Percentiles rank a stretch among this genome's conserved stretches.
Evolutionary conservation across 2,888 invertebrate species (phyloP).

Genomic region (Timandra comae): DNA sequence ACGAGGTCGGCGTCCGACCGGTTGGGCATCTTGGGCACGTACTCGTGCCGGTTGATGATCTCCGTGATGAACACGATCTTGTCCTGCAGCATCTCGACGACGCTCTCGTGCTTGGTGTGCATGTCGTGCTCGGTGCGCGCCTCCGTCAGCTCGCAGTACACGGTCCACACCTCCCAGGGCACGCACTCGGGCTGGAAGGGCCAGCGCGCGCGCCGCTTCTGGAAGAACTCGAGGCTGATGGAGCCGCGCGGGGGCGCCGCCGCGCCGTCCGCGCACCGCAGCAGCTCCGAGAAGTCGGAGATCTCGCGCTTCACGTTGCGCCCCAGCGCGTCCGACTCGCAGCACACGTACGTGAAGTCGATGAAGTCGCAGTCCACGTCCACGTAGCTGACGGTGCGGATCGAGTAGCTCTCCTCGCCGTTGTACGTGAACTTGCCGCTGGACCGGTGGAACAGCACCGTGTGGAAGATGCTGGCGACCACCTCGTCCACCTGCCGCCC

Average conservation of each 20-base stretch:
- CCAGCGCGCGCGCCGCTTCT: constrained; percentile 93
- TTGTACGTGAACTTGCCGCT: constrained; percentile 96
- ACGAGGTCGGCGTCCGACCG: constrained; percentile 94
- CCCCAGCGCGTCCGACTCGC: constrained; percentile 87
- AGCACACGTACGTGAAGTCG: constrained; percentile 97
- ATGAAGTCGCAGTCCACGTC: constrained; percentile 99
- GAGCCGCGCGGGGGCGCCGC: constrained; percentile 82
- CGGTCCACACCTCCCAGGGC: constrained; percentile 99
- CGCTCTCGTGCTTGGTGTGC: constrained; percentile 90
- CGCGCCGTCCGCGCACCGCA: constrained; percentile 82
- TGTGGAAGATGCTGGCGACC: constrained; percentile 93
- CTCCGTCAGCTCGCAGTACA: constrained; percentile 91
- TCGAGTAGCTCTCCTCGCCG: constrained; percentile 95
- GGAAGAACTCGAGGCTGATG: constrained; percentile 96
- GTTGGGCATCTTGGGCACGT: constrained; percentile 96
- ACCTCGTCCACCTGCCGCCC: constrained; percentile 95
- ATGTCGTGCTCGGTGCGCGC: constrained; percentile 91
- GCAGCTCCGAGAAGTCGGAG: constrained; percentile 85
- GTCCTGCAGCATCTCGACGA: constrained; percentile 91
- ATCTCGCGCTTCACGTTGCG: constrained; percentile 85
- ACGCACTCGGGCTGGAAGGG: constrained; percentile 93
- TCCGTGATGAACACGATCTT: constrained; percentile 96
- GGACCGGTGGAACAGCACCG: constrained; percentile 92
- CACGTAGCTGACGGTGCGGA: constrained; percentile 95
- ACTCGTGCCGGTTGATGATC: constrained; percentile 96